Evolutionary conservation across 1,140 invertebrate species (phyloP), one percentile per base, ranked within the genome.

Genomic region (Calycopis cecrops): DNA sequence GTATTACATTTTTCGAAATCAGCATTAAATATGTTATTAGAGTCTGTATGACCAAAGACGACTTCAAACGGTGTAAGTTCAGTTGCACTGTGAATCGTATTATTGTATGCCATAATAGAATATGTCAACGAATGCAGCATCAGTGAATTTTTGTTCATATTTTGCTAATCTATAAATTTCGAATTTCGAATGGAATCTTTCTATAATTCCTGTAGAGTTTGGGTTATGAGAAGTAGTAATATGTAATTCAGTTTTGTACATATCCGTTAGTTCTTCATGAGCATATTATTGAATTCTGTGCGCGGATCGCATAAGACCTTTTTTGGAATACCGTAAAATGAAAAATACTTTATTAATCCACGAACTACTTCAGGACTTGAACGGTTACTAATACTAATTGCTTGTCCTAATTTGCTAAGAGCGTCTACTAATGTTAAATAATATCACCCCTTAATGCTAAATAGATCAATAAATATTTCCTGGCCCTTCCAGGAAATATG

Each of bases 171-270:
- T 56, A 57, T 72, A 68, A 10, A 70, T 71, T 63, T 74, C 73
- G 40, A 69, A 63, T 42, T 67, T 74, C 12, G 60, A 63, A 34
- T 74, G 69, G 18, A 76, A 67, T 42, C 67, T 59, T 44, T 74
- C 66, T 44, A 74, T 42, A 1, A 70, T 12, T 18, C 68, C 72
- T 55, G 69, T 79, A 7, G 73, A 77, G 55, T 76, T 71, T 0
- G 74, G 72, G 21, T 72, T 76, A 44, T 72, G 59, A 9, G 67
- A 61, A 3, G 72, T 73, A 8, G 59, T 59, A 17, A 77, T 70
- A 11, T 75, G 65, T 9, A 72, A 10, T n/a, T 69, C 48, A 8
- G 71, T 62, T 62, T 73, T 76, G 48, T 76, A 59, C 21, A 73
- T 52, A 11, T 4, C 9, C 11, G 65, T 48, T n/a, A 62, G 44